phyloP scores from a whole-genome alignment of 1,140 invertebrate genomes.

The Macrobrachium nipponense region DNA sequence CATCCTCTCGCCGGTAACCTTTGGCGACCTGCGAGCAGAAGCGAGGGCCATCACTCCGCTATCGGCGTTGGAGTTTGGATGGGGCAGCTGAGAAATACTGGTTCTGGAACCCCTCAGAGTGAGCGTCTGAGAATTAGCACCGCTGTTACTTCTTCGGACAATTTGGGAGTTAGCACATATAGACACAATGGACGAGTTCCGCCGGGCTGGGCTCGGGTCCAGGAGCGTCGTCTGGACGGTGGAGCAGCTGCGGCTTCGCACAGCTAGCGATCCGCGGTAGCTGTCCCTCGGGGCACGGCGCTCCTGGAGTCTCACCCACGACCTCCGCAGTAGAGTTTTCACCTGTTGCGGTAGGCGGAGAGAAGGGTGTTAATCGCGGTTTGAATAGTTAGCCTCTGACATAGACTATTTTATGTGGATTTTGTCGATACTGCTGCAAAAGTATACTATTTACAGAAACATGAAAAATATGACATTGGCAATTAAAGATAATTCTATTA shows the following conservation, averaged over 20 bases:
- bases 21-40: neutral
- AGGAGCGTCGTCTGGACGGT: slow-evolving; percentile 13
- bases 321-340: neutral
- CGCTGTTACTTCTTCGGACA: slow-evolving; percentile 10
- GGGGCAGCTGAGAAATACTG: neutral
- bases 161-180: neutral
- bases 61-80: neutral
- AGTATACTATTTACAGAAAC: too few species aligned
- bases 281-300: neutral
- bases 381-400: too few species aligned
- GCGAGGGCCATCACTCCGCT: neutral
- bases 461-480: too few species aligned
- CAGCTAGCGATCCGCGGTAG: neutral
- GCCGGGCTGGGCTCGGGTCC: slow-evolving; percentile 1
- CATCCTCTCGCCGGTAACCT: neutral
- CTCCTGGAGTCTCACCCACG: slow-evolving; percentile 1
- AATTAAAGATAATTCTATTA: too few species aligned
- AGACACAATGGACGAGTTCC: slow-evolving; percentile 2
- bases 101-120: neutral
- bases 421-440: too few species aligned
- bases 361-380: too few species aligned
- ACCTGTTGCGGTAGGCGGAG: neutral
- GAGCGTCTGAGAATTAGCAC: neutral
- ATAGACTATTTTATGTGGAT: too few species aligned
- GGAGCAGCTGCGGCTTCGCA: neutral